phyloP scores from a whole-genome alignment of 2,888 invertebrate species.

The Lamellibrachia satsuma region DNA sequence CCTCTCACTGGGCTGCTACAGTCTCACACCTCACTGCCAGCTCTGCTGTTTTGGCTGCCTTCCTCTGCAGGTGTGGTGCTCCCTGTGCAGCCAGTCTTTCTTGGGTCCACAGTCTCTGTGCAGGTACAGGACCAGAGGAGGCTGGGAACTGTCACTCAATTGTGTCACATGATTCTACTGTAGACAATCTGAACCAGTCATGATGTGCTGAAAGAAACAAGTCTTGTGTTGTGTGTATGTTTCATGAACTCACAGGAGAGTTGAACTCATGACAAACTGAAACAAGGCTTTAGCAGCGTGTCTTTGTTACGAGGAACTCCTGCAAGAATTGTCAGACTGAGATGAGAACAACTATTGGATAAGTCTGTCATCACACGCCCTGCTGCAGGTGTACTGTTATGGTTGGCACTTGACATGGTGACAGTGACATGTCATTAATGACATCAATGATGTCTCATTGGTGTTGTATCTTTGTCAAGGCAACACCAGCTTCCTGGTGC shows the following conservation, averaged over 20 bases:
- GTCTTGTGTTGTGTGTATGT: background rate
- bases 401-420: slow-evolving; percentile 12
- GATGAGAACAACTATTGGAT: background rate
- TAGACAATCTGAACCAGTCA: background rate
- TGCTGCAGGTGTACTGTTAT: background rate
- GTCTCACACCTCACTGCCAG: background rate
- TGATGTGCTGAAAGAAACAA: background rate
- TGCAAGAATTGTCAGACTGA: background rate
- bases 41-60: background rate
- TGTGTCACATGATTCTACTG: background rate
- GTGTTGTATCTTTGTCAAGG: background rate
- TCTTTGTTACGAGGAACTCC: background rate
- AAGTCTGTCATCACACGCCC: background rate
- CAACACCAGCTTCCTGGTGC: background rate
- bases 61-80: background rate
- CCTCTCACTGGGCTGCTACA: background rate
- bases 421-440: background rate
- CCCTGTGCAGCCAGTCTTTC: background rate
- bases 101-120: no score
- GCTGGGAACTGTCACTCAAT: background rate
- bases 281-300: background rate
- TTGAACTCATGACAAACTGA: background rate
- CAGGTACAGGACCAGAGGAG: background rate
- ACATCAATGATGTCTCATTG: background rate
- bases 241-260: background rate